phyloP scores from a whole-genome alignment of 2,113 vertebrate genomes.

The Sinocyclocheilus rhinocerous region DNA sequence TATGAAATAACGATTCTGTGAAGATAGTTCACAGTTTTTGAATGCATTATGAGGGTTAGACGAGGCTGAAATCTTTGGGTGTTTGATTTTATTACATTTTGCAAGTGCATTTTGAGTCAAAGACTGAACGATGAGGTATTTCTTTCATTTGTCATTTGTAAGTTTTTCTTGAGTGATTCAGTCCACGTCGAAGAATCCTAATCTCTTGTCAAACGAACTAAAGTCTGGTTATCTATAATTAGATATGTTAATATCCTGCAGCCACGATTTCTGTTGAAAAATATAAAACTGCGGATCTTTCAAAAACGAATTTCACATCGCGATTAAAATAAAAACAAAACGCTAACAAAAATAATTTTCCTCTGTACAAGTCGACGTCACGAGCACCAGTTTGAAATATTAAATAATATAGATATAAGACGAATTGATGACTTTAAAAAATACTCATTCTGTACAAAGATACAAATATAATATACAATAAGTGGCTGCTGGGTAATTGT shows the following conservation, averaged over 20 bases:
- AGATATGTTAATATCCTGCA: background rate
- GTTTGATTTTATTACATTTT: background rate
- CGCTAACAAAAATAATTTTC: conserved; percentile 55
- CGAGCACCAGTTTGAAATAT: conserved; percentile 73
- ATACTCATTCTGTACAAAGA: conserved; percentile 80
- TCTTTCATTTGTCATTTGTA: background rate
- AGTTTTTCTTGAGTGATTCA: background rate
- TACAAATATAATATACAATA: conserved; percentile 79
- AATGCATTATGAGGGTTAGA: no score
- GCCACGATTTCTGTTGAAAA: background rate
- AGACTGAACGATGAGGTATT: conserved; percentile 24
- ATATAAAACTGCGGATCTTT: conserved; percentile 47
- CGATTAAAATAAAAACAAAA: conserved; percentile 35
- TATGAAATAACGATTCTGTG: no score
- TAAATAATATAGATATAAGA: conserved; percentile 62
- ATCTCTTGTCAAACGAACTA: background rate
- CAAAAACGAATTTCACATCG: conserved; percentile 46
- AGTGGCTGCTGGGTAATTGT: conserved; percentile 68
- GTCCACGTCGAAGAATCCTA: background rate
- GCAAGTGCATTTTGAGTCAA: conserved; percentile 7
- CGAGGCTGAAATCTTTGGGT: background rate
- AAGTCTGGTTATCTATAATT: background rate
- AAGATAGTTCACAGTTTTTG: no score
- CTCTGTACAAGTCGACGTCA: conserved; percentile 69
- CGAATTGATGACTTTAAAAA: background rate